Percentiles rank a stretch among this genome's conserved stretches.
Evolutionary conservation across 2,888 invertebrate genomes (phyloP).

Genomic region (Aromia moschata): DNA sequence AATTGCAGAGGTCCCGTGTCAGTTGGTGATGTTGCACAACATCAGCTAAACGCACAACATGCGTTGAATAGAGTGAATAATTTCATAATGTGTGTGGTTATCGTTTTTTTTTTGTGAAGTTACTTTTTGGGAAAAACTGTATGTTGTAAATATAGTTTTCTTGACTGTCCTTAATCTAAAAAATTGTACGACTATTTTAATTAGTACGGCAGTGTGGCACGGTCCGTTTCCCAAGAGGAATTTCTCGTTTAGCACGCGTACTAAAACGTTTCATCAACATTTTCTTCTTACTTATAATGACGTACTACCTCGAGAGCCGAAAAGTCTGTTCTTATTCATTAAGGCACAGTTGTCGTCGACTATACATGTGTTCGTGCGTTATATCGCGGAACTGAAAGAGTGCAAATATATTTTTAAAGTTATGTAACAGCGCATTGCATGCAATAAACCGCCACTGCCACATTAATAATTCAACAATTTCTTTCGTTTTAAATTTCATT

Average conservation of each 20-base stretch:
- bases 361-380: conserved; percentile 29
- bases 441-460: conserved; percentile 35
- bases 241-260: neutral
- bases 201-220: too few relatives aligned
- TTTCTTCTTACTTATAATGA: conserved; percentile 1
- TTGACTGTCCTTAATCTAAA: too few relatives aligned
- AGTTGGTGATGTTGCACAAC: too few relatives aligned
- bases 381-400: conserved; percentile 31
- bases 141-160: too few relatives aligned
- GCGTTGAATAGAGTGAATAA: too few relatives aligned
- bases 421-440: conserved; percentile 43
- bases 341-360: conserved; percentile 26
- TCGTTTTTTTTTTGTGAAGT: too few relatives aligned
- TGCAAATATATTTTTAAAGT: conserved; percentile 36
- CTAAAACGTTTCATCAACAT: neutral
- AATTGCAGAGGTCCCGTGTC: too few relatives aligned
- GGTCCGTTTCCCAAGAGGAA: too few relatives aligned
- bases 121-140: too few relatives aligned
- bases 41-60: too few relatives aligned
- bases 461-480: conserved; percentile 47
- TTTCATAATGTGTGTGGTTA: too few relatives aligned
- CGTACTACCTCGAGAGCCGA: neutral
- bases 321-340: conserved; percentile 1
- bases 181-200: too few relatives aligned
- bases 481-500: conserved; percentile 42